Conservation (phyloP, 2,797 vertebrate species). For the Sebastes paucispinis region DNA sequence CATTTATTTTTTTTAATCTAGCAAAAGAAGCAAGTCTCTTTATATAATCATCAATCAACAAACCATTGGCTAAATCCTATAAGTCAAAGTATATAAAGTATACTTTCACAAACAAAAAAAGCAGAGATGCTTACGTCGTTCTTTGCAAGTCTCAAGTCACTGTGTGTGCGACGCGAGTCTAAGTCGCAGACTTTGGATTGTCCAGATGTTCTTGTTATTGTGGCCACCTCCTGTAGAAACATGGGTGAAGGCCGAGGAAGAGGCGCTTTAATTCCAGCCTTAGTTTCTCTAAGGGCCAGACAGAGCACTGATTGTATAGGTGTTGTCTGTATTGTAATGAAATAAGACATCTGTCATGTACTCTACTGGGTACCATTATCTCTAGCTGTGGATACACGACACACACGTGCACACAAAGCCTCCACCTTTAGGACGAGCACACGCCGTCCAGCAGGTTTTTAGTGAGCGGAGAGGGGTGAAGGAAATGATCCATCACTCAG, state of each 20-base stretch:
- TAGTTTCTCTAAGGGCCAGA: background rate
- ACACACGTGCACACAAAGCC: background rate
- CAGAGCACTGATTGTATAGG: background rate
- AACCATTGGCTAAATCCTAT: no score
- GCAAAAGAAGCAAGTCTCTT: no score
- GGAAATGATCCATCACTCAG: constrained; percentile 83
- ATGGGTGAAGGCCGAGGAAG: background rate
- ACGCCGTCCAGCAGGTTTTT: constrained; percentile 45
- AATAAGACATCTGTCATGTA: constrained; percentile 54
- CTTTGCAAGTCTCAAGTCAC: no score
- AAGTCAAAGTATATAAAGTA: no score
- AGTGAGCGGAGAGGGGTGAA: constrained; percentile 64
- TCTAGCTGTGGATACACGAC: background rate
- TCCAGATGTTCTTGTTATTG: background rate
- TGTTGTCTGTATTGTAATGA: constrained; percentile 41
- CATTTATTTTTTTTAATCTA: no score
- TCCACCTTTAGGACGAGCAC: constrained; percentile 46
- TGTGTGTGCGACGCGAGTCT: no score
- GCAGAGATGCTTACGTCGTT: no score
- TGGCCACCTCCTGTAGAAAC: background rate
- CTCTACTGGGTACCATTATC: constrained; percentile 30
- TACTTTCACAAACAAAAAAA: no score
- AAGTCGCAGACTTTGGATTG: background rate
- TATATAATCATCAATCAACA: no score
- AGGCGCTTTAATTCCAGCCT: background rate